These are phyloP conservation scores for Muscicapa adusta DNA, from an alignment of 2,113 vertebrate species.

Conservation along the genomic window DNA sequence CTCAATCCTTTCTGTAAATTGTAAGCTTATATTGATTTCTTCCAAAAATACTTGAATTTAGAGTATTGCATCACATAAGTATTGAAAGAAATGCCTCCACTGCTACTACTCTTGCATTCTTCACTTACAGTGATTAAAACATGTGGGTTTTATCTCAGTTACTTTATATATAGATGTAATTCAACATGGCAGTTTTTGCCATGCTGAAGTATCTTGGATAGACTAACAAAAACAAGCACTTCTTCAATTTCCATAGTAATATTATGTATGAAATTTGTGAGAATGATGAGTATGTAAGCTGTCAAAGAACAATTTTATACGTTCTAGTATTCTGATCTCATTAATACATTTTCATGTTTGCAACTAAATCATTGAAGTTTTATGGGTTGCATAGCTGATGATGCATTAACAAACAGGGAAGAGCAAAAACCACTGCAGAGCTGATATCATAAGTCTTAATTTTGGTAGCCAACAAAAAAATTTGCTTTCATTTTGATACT, in stretches of 20 bases:
- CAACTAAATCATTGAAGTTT: accelerated
- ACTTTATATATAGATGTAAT: neutral
- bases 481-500: neutral
- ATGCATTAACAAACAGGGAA: neutral
- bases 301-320: neutral
- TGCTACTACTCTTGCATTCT: neutral
- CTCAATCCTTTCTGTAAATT: neutral
- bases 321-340: neutral
- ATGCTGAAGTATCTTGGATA: neutral
- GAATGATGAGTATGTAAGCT: neutral
- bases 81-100: neutral
- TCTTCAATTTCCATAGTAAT: neutral
- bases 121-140: neutral
- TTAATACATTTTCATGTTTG: neutral
- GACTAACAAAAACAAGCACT: neutral
- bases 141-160: accelerated
- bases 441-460: neutral
- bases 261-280: neutral
- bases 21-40: neutral
- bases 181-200: neutral
- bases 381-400: neutral
- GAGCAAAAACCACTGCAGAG: neutral
- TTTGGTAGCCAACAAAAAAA: neutral
- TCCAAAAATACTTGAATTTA: neutral
- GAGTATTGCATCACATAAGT: neutral